Percentiles rank a stretch among this genome's conserved stretches.
phyloP scores from a whole-genome alignment of 35 echinoderm and acorn worm genomes.

The Stichopus chloronotus region DNA sequence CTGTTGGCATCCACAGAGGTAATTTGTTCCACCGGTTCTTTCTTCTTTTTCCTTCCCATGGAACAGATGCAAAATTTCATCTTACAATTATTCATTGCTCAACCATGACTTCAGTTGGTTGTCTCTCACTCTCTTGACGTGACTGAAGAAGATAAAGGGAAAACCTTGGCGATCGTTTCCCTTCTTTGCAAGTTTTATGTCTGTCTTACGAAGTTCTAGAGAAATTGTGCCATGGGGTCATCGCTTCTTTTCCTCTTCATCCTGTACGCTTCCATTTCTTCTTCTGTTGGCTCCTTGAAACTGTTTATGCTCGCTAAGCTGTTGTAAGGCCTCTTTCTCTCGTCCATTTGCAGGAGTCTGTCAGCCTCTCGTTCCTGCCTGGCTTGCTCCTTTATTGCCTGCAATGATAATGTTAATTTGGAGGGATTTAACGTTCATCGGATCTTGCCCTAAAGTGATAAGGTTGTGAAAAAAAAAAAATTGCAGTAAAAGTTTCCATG shows the following conservation, averaged over 20 bases:
- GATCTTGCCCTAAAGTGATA: not conserved
- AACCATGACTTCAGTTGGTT: too few species aligned
- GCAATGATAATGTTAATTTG: not conserved
- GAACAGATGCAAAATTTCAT: too few species aligned
- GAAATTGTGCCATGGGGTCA: conserved; percentile 95
- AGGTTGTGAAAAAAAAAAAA: not conserved
- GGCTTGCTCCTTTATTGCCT: conserved; percentile 88
- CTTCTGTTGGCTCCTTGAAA: conserved; percentile 90
- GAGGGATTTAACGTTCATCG: not conserved
- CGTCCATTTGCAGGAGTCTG: conserved; percentile 82
- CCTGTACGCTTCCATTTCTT: conserved; percentile 96
- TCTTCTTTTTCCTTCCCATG: too few species aligned
- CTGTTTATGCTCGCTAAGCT: conserved; percentile 67
- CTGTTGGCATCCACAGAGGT: too few species aligned
- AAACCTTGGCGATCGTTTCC: too few species aligned
- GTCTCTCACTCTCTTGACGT: too few species aligned
- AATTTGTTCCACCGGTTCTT: too few species aligned
- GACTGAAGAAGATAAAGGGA: too few species aligned
- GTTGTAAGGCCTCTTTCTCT: conserved; percentile 95
- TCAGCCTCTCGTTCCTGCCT: conserved; percentile 82
- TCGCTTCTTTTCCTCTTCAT: conserved; percentile 84
- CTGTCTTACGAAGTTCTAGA: not conserved
- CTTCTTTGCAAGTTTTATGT: not conserved
- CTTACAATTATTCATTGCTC: too few species aligned
- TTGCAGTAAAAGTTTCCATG: not conserved